phyloP scores from a whole-genome alignment of 2,888 invertebrate species.

The Hydrotaea diabolus region DNA sequence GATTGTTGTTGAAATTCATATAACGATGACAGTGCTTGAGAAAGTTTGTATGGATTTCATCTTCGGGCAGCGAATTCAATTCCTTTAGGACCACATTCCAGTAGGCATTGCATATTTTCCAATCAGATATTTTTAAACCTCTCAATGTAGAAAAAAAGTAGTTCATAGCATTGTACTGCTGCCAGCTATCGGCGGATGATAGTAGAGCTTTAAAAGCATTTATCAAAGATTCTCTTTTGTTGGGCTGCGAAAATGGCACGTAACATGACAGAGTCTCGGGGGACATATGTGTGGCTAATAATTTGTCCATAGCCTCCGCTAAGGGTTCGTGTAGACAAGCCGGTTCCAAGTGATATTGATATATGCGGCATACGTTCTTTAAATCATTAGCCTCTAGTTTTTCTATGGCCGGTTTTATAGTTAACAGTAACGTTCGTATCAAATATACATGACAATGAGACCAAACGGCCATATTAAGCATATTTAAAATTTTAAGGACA shows the following conservation, averaged over 20 bases:
- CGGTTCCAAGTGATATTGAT: slow-evolving; percentile 82
- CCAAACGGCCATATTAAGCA: slow-evolving; percentile 82
- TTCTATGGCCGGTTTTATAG: slow-evolving; percentile 78
- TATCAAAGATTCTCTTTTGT: slow-evolving; percentile 80
- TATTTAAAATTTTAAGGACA: slow-evolving; percentile 77
- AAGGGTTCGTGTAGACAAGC: slow-evolving; percentile 80
- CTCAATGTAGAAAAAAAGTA: slow-evolving; percentile 81
- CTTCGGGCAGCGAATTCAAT: slow-evolving; percentile 73
- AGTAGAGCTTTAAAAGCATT: slow-evolving; percentile 76
- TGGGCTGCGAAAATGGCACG: slow-evolving; percentile 80
- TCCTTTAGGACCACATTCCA: slow-evolving; percentile 81
- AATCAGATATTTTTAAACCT: slow-evolving; percentile 81
- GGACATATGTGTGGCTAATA: slow-evolving; percentile 76
- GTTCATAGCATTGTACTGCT: slow-evolving; percentile 74
- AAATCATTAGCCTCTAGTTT: slow-evolving; percentile 80
- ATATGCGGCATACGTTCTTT: slow-evolving; percentile 79
- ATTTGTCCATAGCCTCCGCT: slow-evolving; percentile 78
- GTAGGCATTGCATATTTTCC: slow-evolving; percentile 80
- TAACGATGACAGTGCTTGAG: slow-evolving; percentile 82
- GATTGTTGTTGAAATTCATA: slow-evolving; percentile 82
- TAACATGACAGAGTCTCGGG: slow-evolving; percentile 80
- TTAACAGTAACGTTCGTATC: slow-evolving; percentile 78
- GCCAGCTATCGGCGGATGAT: slow-evolving; percentile 72
- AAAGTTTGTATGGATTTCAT: slow-evolving; percentile 74
- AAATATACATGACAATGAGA: slow-evolving; percentile 77